These are phyloP conservation scores for Shargacucullia verbasci DNA, from an alignment of 2,888 invertebrate species.

Conservation along the genomic window DNA sequence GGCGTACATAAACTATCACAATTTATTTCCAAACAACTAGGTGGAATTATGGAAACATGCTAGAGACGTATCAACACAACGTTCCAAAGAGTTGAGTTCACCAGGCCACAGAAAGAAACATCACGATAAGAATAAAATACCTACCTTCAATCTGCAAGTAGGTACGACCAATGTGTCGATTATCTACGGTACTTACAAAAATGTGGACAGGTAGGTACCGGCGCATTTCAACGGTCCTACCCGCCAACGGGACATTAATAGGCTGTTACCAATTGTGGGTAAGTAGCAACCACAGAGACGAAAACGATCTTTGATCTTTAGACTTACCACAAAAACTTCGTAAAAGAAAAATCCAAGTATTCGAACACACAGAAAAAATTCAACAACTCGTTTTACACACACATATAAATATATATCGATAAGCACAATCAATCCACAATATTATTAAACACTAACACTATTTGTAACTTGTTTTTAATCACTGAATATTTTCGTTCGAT, in stretches of 20 bases:
- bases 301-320: slow-evolving; percentile 59
- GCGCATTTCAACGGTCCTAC: slow-evolving; percentile 29
- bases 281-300: slow-evolving; percentile 28
- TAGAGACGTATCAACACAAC: slow-evolving; percentile 6
- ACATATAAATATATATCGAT: slow-evolving; percentile 66
- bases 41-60: slow-evolving; percentile 16
- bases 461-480: slow-evolving; percentile 68
- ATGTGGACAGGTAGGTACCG: slow-evolving; percentile 39
- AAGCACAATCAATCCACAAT: slow-evolving; percentile 66
- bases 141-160: slow-evolving; percentile 24
- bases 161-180: slow-evolving; percentile 26
- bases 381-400: slow-evolving; percentile 76
- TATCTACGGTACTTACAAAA: slow-evolving; percentile 42
- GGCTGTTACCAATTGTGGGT: slow-evolving; percentile 31
- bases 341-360: slow-evolving; percentile 79
- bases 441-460: slow-evolving; percentile 62
- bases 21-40: slow-evolving; percentile 27
- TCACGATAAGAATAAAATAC: slow-evolving; percentile 23
- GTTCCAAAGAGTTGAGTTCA: slow-evolving; percentile 12
- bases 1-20: slow-evolving; percentile 17
- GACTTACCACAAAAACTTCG: slow-evolving; percentile 81
- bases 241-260: slow-evolving; percentile 50
- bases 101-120: slow-evolving; percentile 25
- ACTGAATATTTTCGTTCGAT: slow-evolving; percentile 69
- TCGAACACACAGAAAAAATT: slow-evolving; percentile 69